Evolutionary conservation across 2,797 vertebrate species (phyloP).

Genomic region (Ctenopoma multispine): DNA sequence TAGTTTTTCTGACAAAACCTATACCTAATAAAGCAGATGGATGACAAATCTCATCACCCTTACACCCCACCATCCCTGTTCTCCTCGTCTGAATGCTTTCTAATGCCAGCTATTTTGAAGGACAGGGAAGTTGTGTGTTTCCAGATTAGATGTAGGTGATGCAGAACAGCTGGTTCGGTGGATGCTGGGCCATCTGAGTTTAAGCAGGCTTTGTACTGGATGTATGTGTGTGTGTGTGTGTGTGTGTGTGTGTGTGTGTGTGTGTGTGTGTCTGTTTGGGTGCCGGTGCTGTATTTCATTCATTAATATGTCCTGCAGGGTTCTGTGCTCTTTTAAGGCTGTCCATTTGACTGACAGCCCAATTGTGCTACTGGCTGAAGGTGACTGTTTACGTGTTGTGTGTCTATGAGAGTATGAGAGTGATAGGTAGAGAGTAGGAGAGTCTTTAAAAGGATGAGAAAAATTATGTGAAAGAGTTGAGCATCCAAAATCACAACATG

Average conservation of each 20-base stretch:
- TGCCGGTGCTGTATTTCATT: slow-evolving; percentile 52
- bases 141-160: slow-evolving; percentile 43
- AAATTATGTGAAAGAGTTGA: neutral
- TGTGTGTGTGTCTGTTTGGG: slow-evolving; percentile 24
- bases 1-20: slow-evolving; percentile 15
- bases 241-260: slow-evolving; percentile 28
- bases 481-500: neutral
- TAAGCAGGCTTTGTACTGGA: slow-evolving; percentile 13
- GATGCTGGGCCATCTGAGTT: slow-evolving; percentile 30
- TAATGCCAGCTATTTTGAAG: slow-evolving; percentile 40
- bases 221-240: slow-evolving; percentile 35
- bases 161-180: slow-evolving; percentile 56
- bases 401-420: slow-evolving; percentile 1
- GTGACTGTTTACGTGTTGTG: slow-evolving; percentile 53
- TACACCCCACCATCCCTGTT: slow-evolving; percentile 11
- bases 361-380: slow-evolving; percentile 70
- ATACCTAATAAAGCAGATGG: slow-evolving; percentile 26
- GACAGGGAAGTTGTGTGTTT: slow-evolving; percentile 36
- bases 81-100: slow-evolving; percentile 14
- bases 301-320: slow-evolving; percentile 67
- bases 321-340: slow-evolving; percentile 72
- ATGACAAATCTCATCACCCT: slow-evolving; percentile 29
- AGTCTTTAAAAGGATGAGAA: neutral
- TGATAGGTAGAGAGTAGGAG: neutral
- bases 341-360: slow-evolving; percentile 72